These are phyloP conservation scores for Caloenas nicobarica DNA, from an alignment of 2,113 vertebrate species.

Conservation along the genomic window DNA sequence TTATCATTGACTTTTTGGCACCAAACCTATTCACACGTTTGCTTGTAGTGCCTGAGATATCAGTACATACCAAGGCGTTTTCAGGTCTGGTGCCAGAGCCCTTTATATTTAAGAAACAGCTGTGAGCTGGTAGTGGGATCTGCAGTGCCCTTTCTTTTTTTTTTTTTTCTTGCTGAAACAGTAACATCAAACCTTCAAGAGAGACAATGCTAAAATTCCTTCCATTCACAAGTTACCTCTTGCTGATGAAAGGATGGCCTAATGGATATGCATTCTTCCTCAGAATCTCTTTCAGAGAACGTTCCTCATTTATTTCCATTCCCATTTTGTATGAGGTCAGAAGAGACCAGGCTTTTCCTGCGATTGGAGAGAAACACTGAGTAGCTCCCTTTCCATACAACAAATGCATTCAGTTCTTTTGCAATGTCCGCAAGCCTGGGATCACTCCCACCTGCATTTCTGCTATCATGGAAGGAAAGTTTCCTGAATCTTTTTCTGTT, in stretches of 20 bases:
- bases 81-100: background rate
- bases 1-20: background rate
- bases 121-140: background rate
- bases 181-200: background rate
- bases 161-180: background rate
- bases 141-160: background rate
- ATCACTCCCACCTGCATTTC: background rate
- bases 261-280: background rate
- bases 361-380: background rate
- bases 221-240: background rate
- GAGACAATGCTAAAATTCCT: background rate
- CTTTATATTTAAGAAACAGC: background rate
- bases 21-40: background rate
- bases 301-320: background rate
- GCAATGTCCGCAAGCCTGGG: background rate
- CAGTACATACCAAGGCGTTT: background rate
- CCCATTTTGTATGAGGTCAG: background rate
- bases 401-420: background rate
- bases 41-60: background rate
- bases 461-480: background rate
- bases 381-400: background rate
- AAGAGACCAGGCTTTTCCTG: background rate
- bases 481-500: background rate
- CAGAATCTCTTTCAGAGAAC: background rate
- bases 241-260: background rate